These are phyloP conservation scores for Netelia melanura DNA, from an alignment of 2,888 invertebrate species.

Conservation along the genomic window DNA sequence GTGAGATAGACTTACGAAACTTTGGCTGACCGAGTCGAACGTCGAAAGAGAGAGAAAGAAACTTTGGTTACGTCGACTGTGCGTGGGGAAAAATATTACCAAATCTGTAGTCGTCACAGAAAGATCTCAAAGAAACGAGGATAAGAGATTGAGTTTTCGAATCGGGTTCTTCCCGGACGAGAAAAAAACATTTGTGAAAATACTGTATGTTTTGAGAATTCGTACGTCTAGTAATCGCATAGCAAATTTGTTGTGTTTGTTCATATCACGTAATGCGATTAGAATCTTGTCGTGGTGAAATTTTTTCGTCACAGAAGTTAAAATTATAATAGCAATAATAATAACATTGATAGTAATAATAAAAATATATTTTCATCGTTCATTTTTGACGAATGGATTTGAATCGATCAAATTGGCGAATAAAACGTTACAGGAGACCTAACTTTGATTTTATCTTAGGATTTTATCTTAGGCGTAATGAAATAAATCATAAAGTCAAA, in stretches of 20 bases:
- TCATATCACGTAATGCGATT: background rate
- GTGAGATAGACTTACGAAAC: conserved; percentile 61
- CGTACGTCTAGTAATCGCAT: background rate
- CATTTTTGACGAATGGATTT: too few relatives aligned
- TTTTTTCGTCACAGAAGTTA: too few relatives aligned
- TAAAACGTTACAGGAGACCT: too few relatives aligned
- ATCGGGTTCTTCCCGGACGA: background rate
- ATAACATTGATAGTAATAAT: too few relatives aligned
- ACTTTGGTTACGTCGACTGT: conserved; percentile 51
- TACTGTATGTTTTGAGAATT: background rate
- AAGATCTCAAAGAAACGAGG: background rate
- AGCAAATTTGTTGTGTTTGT: background rate
- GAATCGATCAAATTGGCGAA: too few relatives aligned
- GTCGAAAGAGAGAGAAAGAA: conserved; percentile 26
- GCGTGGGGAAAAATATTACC: conserved; percentile 41
- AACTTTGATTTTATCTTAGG: too few relatives aligned
- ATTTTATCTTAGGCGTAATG: too few relatives aligned
- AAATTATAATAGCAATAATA: too few relatives aligned
- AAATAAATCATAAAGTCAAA: too few relatives aligned
- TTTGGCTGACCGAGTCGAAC: conserved; percentile 50
- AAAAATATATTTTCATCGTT: too few relatives aligned
- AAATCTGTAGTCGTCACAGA: conserved; percentile 53
- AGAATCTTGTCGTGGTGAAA: too few relatives aligned
- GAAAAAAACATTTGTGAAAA: background rate
- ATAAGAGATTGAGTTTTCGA: conserved; percentile 27